Conservation (phyloP, 2,113 vertebrate genomes). For the Ochotona princeps region DNA sequence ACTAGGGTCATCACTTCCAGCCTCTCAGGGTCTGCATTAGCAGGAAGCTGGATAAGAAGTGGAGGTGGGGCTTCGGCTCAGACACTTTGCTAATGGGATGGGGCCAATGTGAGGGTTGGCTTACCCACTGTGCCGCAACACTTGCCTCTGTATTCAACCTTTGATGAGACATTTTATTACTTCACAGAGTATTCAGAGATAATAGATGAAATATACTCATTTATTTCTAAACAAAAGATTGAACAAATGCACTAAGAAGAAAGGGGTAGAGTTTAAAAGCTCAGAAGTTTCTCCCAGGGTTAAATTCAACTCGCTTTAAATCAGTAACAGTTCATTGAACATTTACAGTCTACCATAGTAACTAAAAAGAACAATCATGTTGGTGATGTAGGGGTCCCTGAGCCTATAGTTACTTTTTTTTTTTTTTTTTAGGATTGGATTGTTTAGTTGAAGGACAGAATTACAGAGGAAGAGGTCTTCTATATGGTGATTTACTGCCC, state of each 20-base stretch:
- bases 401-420: neutral
- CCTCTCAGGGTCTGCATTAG: too few species aligned
- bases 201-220: neutral
- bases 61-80: too few species aligned
- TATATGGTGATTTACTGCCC: too few species aligned
- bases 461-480: too few species aligned
- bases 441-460: too few species aligned
- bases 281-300: slow-evolving; percentile 13
- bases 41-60: too few species aligned
- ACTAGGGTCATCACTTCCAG: too few species aligned
- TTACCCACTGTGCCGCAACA: too few species aligned
- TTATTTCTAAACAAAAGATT: slow-evolving; percentile 38
- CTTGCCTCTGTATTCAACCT: neutral
- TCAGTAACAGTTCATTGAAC: neutral
- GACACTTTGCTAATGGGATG: too few species aligned
- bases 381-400: neutral
- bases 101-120: too few species aligned
- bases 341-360: neutral
- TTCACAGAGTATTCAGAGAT: neutral
- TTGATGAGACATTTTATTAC: slow-evolving; percentile 32
- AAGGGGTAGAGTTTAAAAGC: neutral
- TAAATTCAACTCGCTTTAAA: neutral
- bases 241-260: neutral
- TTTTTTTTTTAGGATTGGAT: neutral
- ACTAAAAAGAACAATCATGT: neutral